phyloP scores from a whole-genome alignment of 2,888 invertebrate genomes.

The Trimorus sp. region DNA sequence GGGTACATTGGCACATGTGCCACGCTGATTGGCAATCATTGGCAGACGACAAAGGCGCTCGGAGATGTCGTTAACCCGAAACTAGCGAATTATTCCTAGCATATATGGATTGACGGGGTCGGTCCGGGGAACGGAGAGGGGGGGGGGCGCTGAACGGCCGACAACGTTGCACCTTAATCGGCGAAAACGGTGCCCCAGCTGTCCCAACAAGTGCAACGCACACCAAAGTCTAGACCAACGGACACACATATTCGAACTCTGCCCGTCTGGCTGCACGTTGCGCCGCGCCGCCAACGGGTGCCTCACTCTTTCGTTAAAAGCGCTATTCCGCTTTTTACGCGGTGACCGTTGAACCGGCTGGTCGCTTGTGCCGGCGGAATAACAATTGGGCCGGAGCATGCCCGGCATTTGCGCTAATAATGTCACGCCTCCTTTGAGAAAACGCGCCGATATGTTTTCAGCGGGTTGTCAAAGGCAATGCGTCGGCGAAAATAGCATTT shows the following conservation, averaged over 20 bases:
- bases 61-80: conserved; percentile 63
- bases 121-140: conserved; percentile 41
- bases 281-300: conserved; percentile 72
- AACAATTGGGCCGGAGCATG: conserved; percentile 36
- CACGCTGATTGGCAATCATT: no score
- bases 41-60: conserved; percentile 36
- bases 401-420: conserved; percentile 39
- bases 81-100: conserved; percentile 66
- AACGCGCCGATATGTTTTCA: no score
- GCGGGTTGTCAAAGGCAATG: no score
- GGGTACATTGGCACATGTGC: no score
- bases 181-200: conserved; percentile 79
- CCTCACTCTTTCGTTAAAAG: conserved; percentile 76
- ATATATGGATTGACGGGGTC: conserved; percentile 69
- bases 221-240: conserved; percentile 70
- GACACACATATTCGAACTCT: conserved; percentile 73
- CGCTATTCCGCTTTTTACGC: conserved; percentile 69
- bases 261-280: conserved; percentile 63
- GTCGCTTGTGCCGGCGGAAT: conserved; percentile 30
- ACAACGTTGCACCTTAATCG: conserved; percentile 77
- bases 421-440: conserved; percentile 38
- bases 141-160: conserved; percentile 64
- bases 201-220: conserved; percentile 76
- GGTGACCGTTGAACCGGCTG: conserved; percentile 75
- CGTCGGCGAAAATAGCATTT: no score